Conservation (phyloP, 2,888 invertebrate species). For the Meiosimyza decipiens region DNA sequence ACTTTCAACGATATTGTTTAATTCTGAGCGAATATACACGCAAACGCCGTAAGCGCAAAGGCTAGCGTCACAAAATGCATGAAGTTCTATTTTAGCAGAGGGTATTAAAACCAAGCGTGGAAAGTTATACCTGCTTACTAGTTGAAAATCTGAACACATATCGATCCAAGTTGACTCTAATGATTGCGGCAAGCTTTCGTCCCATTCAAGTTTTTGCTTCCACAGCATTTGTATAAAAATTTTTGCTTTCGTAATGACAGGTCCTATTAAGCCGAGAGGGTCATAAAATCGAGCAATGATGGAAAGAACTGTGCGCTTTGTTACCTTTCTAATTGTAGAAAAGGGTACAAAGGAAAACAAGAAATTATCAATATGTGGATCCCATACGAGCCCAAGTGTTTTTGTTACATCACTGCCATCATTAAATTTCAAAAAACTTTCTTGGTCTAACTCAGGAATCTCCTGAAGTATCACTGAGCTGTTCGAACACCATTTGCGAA, state of each 20-base stretch:
- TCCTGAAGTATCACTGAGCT: constrained; percentile 14
- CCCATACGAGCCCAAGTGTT: constrained; percentile 27
- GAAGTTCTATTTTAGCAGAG: constrained; percentile 5
- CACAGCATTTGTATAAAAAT: constrained; percentile 37
- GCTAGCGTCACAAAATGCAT: constrained; percentile 10
- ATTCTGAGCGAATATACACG: constrained; percentile 3
- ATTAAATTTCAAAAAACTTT: constrained; percentile 24
- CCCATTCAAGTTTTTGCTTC: constrained; percentile 37
- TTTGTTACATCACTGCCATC: constrained; percentile 37
- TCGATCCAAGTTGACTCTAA: constrained; percentile 20
- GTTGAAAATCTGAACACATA: constrained; percentile 20
- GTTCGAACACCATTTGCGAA: constrained; percentile 44
- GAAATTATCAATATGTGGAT: constrained; percentile 15
- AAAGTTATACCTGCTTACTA: constrained; percentile 32
- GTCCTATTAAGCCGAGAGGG: constrained; percentile 8
- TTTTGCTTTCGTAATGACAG: constrained; percentile 16
- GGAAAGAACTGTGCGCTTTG: constrained; percentile 38
- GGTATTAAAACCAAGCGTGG: constrained; percentile 22
- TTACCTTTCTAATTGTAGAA: not conserved
- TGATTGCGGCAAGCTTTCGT: constrained; percentile 35
- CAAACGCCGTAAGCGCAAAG: not conserved
- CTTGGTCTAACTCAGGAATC: not conserved
- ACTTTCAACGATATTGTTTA: not conserved
- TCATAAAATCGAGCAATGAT: constrained; percentile 38
- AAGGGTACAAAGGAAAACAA: not conserved